A percentile compares a stretch with the other conserved stretches of the same genome.
Conservation (phyloP, 2,113 vertebrate species). For the Neodon shergylaensis region DNA sequence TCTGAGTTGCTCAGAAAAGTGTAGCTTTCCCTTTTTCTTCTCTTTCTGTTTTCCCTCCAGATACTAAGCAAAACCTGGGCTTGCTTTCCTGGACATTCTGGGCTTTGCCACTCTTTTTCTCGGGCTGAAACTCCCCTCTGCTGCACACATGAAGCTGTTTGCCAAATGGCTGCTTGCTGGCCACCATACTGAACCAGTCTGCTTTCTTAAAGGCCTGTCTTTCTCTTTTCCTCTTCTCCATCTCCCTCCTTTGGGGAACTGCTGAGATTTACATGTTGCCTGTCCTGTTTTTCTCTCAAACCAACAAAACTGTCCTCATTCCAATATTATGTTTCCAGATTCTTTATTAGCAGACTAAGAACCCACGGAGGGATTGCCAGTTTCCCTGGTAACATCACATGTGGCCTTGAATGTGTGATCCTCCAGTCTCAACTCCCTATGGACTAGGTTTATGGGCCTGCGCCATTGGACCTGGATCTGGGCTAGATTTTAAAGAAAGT, state of each 20-base stretch:
- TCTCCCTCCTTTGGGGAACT: neutral
- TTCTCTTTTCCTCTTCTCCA: neutral
- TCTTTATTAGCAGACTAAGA: neutral
- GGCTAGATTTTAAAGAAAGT: neutral
- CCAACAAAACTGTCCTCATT: neutral
- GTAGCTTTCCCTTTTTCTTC: neutral
- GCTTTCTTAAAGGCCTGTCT: too few relatives aligned
- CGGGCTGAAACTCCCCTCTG: neutral
- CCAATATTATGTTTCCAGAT: neutral
- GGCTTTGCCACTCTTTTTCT: neutral
- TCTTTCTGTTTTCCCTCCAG: neutral
- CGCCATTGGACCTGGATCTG: neutral
- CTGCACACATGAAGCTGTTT: neutral
- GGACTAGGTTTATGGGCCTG: neutral
- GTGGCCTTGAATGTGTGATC: neutral
- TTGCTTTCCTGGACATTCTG: neutral
- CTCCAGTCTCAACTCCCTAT: neutral
- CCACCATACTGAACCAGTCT: too few relatives aligned
- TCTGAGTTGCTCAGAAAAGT: too few relatives aligned
- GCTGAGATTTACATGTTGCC: neutral
- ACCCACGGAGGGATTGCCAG: neutral
- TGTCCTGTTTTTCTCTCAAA: neutral
- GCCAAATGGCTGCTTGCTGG: neutral
- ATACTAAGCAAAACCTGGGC: neutral
- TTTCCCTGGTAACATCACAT: neutral